Evolutionary conservation across 2,113 vertebrate genomes (phyloP).

Genomic region (Xyrauchen texanus): DNA sequence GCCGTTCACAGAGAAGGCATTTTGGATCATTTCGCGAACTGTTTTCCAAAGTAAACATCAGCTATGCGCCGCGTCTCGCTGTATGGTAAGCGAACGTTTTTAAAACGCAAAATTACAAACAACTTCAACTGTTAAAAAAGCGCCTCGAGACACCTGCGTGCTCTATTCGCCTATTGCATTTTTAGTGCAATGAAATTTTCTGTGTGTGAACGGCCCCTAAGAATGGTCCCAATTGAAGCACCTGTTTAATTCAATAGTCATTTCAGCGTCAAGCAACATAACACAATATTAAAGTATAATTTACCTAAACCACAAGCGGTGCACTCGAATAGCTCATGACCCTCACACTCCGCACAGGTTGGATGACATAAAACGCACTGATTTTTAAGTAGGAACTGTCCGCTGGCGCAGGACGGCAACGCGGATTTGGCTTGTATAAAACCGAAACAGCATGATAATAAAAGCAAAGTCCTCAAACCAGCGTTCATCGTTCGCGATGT

Average conservation of each 20-base stretch:
- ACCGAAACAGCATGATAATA: conserved; percentile 51
- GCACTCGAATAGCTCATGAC: conserved; percentile 75
- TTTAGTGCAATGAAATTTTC: too few relatives aligned
- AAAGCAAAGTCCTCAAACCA: conserved; percentile 27
- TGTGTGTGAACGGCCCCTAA: too few relatives aligned
- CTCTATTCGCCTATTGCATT: too few relatives aligned
- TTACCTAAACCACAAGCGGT: conserved; percentile 75
- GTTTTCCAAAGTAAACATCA: too few relatives aligned
- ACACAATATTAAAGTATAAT: conserved; percentile 23
- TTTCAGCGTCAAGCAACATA: not conserved
- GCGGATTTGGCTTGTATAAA: conserved; percentile 52
- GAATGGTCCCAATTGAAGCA: not conserved
- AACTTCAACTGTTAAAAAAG: too few relatives aligned
- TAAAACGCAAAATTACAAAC: too few relatives aligned
- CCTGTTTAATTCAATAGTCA: conserved; percentile 10
- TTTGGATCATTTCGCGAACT: too few relatives aligned
- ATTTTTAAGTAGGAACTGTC: conserved; percentile 70
- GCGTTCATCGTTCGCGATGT: conserved; percentile 57
- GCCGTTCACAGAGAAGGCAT: too few relatives aligned
- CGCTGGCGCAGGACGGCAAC: conserved; percentile 63
- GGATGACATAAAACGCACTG: conserved; percentile 76
- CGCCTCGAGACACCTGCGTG: too few relatives aligned
- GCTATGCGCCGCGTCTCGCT: too few relatives aligned
- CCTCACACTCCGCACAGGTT: conserved; percentile 73
- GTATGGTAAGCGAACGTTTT: too few relatives aligned